Conservation (phyloP, 53 echinoderm and acorn worm genomes). For the Henricia sp. region DNA sequence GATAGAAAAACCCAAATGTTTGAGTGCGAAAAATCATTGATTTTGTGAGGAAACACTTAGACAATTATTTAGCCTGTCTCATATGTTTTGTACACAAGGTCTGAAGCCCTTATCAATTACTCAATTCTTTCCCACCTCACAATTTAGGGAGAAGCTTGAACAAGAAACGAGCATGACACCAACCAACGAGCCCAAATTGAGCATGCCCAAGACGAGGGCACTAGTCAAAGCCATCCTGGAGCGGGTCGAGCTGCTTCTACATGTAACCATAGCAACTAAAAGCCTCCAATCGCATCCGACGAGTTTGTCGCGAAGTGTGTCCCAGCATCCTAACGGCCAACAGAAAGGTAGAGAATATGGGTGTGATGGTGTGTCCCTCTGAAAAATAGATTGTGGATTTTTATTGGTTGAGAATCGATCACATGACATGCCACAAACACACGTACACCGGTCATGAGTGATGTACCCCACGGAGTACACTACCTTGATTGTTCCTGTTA, state of each 20-base stretch:
- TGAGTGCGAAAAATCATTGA: no score
- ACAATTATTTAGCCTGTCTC: no score
- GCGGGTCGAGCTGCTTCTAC: conserved; percentile 73
- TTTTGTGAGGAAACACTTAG: no score
- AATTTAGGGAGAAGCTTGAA: conserved; percentile 73
- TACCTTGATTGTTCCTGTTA: no score
- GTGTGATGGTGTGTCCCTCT: neutral
- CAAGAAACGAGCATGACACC: conserved; percentile 66
- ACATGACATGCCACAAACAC: no score
- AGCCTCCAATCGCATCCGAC: conserved; percentile 42
- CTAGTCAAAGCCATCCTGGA: conserved; percentile 79
- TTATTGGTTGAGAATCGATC: no score
- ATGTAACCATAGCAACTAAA: conserved; percentile 74
- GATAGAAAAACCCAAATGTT: no score
- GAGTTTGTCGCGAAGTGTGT: conserved; percentile 62
- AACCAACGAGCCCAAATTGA: conserved; percentile 33
- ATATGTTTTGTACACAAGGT: no score
- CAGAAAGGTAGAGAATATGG: conserved; percentile 10
- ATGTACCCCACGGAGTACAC: no score
- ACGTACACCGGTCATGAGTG: no score
- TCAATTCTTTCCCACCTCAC: no score
- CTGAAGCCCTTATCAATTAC: no score
- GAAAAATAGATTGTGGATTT: neutral
- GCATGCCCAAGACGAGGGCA: conserved; percentile 69
- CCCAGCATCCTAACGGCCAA: conserved; percentile 49